A percentile compares a stretch with the other conserved stretches of the same genome.
These are phyloP conservation scores for Nibea albiflora DNA, from an alignment of 2,113 vertebrate species.

Conservation along the genomic window DNA sequence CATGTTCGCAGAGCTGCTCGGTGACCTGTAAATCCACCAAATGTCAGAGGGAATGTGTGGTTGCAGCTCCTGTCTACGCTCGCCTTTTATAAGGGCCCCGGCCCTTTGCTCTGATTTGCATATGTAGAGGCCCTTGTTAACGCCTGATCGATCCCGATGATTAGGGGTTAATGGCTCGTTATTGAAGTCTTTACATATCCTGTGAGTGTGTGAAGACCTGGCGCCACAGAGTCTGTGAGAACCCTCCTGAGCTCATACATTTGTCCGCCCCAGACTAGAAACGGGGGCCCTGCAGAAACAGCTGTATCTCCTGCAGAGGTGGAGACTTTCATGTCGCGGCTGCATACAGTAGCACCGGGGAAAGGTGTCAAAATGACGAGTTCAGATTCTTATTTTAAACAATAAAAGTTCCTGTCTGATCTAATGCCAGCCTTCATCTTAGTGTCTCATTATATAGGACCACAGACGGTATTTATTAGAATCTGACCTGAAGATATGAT, in stretches of 20 bases:
- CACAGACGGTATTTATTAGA: too few species aligned
- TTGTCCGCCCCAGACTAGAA: slow-evolving; percentile 68
- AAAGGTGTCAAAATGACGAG: not conserved
- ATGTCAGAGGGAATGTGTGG: slow-evolving; percentile 45
- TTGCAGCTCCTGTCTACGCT: not conserved
- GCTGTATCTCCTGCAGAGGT: slow-evolving; percentile 47
- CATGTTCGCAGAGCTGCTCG: slow-evolving; percentile 65
- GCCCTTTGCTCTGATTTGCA: slow-evolving; percentile 68
- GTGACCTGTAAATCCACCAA: slow-evolving; percentile 36
- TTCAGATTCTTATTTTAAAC: not conserved
- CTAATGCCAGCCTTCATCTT: too few species aligned
- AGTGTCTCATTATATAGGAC: too few species aligned
- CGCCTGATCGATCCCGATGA: slow-evolving; percentile 82
- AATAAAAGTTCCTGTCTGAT: not conserved
- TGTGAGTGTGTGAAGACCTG: slow-evolving; percentile 84
- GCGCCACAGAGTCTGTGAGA: slow-evolving; percentile 84
- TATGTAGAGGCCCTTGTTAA: slow-evolving; percentile 78
- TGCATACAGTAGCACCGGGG: slow-evolving; percentile 23
- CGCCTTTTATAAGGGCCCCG: slow-evolving; percentile 50
- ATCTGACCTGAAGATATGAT: not conserved
- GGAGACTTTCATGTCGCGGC: slow-evolving; percentile 20
- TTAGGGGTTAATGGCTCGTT: slow-evolving; percentile 85
- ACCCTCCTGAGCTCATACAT: slow-evolving; percentile 70
- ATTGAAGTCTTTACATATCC: slow-evolving; percentile 85
- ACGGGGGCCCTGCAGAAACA: slow-evolving; percentile 37